Conservation (phyloP, 92 coral and sea anemone species). For the Bergia puertoricense region DNA sequence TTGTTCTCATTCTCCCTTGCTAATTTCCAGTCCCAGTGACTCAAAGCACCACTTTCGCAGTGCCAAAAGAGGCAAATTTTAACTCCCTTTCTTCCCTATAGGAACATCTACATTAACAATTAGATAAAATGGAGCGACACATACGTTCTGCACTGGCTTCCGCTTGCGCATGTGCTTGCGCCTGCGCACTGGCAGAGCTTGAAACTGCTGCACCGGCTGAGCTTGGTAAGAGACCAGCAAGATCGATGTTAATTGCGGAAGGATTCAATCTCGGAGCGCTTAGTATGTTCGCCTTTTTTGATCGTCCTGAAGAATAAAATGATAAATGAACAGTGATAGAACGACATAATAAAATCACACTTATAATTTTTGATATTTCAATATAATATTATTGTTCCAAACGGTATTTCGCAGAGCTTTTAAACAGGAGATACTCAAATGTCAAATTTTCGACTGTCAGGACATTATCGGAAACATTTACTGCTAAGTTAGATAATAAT, state of each 20-base stretch:
- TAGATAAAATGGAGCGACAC: not conserved
- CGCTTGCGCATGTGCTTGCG: not conserved
- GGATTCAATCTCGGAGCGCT: not conserved
- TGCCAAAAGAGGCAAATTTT: not conserved
- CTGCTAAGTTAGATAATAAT: no score
- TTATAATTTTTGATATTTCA: no score
- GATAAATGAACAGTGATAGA: not conserved
- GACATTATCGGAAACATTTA: no score
- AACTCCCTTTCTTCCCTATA: not conserved
- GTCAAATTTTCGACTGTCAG: no score
- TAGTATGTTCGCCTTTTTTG: constrained; percentile 16
- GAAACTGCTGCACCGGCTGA: not conserved
- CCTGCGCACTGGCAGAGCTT: constrained; percentile 6
- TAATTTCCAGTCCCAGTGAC: not conserved
- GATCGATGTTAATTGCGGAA: not conserved
- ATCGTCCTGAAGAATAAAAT: not conserved
- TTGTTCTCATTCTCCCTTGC: not conserved
- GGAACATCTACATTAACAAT: not conserved
- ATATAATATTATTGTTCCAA: no score
- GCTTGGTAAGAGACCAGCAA: not conserved
- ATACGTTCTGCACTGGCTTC: not conserved
- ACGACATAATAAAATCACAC: no score
- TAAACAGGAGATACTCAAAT: no score
- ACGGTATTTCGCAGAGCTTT: not conserved
- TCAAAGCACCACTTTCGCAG: not conserved